phyloP scores from a whole-genome alignment of 2,888 invertebrate genomes.

The Phyllotreta striolata region DNA sequence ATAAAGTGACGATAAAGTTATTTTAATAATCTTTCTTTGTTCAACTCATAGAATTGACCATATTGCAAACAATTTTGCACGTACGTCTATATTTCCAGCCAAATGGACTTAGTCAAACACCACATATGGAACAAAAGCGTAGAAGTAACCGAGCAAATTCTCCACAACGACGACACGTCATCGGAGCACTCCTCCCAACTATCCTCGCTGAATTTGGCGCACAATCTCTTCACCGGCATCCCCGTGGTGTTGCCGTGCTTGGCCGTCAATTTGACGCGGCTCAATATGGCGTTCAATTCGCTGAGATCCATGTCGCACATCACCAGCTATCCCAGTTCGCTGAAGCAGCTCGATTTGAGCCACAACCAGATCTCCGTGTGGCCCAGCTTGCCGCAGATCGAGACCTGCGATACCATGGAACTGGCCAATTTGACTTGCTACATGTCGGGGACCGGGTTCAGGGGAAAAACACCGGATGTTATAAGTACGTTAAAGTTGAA shows the following conservation, averaged over 20 bases:
- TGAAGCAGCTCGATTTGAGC: constrained; percentile 92
- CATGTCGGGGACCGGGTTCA: constrained; percentile 45
- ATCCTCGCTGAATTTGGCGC: constrained; percentile 83
- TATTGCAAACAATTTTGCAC: too few species aligned
- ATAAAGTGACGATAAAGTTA: too few species aligned
- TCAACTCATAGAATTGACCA: too few species aligned
- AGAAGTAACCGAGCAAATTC: constrained; percentile 72
- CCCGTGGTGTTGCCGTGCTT: constrained; percentile 91
- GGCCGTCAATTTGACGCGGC: constrained; percentile 82
- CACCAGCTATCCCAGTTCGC: constrained; percentile 85
- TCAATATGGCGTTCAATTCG: constrained; percentile 93
- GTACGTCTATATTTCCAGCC: constrained; percentile 57
- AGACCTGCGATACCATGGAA: constrained; percentile 67
- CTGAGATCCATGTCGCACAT: constrained; percentile 83
- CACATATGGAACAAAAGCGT: constrained; percentile 78
- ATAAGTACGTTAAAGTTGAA: constrained; percentile 50
- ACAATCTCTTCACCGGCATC: constrained; percentile 88
- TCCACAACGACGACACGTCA: constrained; percentile 66
- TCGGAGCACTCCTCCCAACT: constrained; percentile 71
- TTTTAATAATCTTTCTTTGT: too few species aligned
- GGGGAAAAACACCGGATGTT: constrained; percentile 56
- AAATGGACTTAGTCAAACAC: constrained; percentile 74
- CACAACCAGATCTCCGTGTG: constrained; percentile 91
- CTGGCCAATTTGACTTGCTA: constrained; percentile 78
- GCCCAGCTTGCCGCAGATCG: constrained; percentile 84